These are phyloP conservation scores for Sinosuthora webbiana DNA, from an alignment of 2,113 vertebrate species.

Conservation along the genomic window DNA sequence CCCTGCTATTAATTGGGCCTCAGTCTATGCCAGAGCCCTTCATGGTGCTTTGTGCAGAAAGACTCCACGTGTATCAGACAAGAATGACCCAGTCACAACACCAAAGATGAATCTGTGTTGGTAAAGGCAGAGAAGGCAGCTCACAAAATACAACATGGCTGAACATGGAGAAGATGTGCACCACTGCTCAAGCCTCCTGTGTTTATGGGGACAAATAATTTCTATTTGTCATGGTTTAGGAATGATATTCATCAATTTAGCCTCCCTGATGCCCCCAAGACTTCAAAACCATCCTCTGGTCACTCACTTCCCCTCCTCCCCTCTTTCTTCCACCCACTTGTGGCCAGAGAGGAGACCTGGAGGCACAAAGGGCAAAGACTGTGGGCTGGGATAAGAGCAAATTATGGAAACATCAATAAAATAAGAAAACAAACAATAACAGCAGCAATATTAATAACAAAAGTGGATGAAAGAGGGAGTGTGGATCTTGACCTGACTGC, in stretches of 20 bases:
- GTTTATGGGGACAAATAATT: neutral
- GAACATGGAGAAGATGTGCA: neutral
- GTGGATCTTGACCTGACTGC: neutral
- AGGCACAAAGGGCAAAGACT: neutral
- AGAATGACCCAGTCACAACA: neutral
- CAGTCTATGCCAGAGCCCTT: neutral
- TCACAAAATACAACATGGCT: neutral
- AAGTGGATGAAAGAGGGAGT: neutral
- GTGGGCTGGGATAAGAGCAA: neutral
- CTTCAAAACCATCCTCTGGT: neutral
- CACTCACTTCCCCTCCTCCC: neutral
- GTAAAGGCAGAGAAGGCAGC: neutral
- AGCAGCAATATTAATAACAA: neutral
- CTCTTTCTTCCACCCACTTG: fast-evolving
- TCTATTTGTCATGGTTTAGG: neutral
- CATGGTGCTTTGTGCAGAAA: neutral
- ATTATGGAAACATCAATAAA: neutral
- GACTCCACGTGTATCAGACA: neutral
- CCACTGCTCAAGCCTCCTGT: neutral
- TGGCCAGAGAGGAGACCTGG: neutral
- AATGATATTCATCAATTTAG: neutral
- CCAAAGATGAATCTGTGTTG: neutral
- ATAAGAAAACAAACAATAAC: neutral
- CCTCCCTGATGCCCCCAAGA: neutral
- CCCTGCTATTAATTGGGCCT: neutral